Evolutionary conservation across 2,113 vertebrate genomes (phyloP).

Genomic region (Limnothrissa miodon): DNA sequence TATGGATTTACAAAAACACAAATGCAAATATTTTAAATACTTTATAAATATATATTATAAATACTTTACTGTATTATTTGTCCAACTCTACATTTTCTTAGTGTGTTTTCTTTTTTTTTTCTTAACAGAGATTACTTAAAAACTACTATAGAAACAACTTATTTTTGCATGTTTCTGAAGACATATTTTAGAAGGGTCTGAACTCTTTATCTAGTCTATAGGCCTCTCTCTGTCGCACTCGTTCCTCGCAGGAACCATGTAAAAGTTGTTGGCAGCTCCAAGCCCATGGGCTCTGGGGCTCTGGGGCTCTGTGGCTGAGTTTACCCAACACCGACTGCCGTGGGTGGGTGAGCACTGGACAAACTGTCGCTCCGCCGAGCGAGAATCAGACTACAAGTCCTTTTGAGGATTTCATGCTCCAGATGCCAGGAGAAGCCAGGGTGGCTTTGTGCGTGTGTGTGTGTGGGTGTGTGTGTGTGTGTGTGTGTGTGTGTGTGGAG

Average conservation of each 20-base stretch:
- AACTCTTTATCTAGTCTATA: no score
- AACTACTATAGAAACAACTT: no score
- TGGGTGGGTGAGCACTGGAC: not conserved
- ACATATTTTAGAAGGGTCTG: no score
- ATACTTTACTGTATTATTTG: no score
- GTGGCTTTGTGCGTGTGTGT: not conserved
- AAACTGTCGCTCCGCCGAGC: not conserved
- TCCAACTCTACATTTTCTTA: no score
- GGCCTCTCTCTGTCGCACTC: not conserved
- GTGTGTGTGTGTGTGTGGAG: not conserved
- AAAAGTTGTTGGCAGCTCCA: not conserved
- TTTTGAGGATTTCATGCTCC: conserved; percentile 4
- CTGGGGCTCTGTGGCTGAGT: not conserved
- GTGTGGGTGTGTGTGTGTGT: not conserved
- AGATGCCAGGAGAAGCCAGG: not conserved
- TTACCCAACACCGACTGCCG: not conserved
- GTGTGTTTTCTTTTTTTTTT: no score
- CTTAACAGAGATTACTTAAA: no score
- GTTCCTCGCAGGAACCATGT: not conserved
- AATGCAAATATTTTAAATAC: no score
- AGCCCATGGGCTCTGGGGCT: not conserved
- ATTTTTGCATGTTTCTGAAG: no score
- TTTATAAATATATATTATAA: no score
- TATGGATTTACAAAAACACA: no score
- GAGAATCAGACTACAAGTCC: not conserved